Percentiles rank a stretch among this genome's conserved stretches.
Conservation (phyloP, 2,113 vertebrate species). For the Myxocyprinus asiaticus region DNA sequence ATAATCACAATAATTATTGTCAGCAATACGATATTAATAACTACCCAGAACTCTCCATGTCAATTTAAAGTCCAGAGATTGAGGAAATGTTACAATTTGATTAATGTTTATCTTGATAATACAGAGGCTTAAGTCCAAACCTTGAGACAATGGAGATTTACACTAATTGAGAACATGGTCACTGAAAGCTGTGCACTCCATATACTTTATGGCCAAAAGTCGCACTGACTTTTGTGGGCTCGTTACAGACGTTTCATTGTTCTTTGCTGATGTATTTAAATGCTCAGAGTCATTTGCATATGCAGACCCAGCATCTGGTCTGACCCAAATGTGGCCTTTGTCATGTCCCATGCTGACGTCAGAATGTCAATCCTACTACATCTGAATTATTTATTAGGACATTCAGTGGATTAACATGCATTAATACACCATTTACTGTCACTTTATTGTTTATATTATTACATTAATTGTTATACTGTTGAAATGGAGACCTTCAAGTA, state of each 20-base stretch:
- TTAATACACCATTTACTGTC: not conserved
- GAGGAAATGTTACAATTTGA: too few relatives aligned
- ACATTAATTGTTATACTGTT: not conserved
- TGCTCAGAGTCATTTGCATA: slow-evolving; percentile 55
- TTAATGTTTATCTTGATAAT: too few relatives aligned
- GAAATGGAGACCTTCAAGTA: not conserved
- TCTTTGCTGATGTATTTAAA: slow-evolving; percentile 38
- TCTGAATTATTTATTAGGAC: slow-evolving; percentile 21
- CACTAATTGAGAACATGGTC: not conserved
- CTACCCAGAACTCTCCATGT: too few relatives aligned
- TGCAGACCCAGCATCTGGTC: slow-evolving; percentile 53
- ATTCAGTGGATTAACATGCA: not conserved
- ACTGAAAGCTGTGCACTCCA: not conserved
- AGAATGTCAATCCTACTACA: slow-evolving; percentile 42
- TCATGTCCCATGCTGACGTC: slow-evolving; percentile 43
- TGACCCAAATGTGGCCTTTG: slow-evolving; percentile 51
- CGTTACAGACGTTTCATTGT: slow-evolving; percentile 47
- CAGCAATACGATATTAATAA: not conserved
- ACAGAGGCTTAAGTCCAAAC: not conserved
- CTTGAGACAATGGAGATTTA: not conserved
- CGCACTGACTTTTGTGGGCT: slow-evolving; percentile 16
- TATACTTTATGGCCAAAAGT: slow-evolving; percentile 21
- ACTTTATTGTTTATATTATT: not conserved
- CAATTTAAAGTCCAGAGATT: too few relatives aligned
- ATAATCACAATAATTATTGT: not conserved